These are phyloP conservation scores for Saguinus imperator DNA, from an alignment of 2,113 vertebrate species.

Conservation along the genomic window DNA sequence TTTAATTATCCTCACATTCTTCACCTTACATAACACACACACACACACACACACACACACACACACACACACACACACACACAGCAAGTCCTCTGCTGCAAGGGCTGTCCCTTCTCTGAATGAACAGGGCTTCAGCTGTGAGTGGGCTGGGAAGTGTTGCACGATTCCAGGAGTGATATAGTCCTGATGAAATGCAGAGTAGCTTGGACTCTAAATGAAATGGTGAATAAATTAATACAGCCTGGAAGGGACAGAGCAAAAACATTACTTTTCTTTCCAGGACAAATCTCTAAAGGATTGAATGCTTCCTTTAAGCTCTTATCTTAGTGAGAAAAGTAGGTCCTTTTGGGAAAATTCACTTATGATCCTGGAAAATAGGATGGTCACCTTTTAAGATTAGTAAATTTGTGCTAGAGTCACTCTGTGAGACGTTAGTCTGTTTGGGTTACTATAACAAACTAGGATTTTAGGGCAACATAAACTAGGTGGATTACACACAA, in stretches of 20 bases:
- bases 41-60: neutral
- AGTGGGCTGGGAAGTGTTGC: neutral
- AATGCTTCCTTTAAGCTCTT: neutral
- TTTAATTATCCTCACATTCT: neutral
- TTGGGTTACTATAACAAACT: neutral
- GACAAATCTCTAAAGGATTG: neutral
- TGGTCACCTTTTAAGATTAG: neutral
- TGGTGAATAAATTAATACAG: too few relatives aligned
- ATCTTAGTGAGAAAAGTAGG: neutral
- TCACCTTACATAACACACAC: neutral
- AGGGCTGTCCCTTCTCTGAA: neutral
- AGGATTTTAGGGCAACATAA: neutral
- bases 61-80: neutral
- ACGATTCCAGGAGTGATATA: neutral
- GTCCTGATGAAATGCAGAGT: neutral
- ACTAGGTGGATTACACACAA: neutral
- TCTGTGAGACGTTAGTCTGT: neutral
- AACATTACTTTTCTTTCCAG: neutral
- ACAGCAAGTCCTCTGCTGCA: neutral
- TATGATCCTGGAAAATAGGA: neutral
- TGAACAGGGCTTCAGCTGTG: neutral
- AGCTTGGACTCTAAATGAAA: neutral
- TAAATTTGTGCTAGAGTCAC: neutral
- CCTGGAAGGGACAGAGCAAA: neutral
- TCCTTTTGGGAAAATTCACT: neutral